Conservation (phyloP, 1,140 invertebrate species). For the Papilio dardanus region DNA sequence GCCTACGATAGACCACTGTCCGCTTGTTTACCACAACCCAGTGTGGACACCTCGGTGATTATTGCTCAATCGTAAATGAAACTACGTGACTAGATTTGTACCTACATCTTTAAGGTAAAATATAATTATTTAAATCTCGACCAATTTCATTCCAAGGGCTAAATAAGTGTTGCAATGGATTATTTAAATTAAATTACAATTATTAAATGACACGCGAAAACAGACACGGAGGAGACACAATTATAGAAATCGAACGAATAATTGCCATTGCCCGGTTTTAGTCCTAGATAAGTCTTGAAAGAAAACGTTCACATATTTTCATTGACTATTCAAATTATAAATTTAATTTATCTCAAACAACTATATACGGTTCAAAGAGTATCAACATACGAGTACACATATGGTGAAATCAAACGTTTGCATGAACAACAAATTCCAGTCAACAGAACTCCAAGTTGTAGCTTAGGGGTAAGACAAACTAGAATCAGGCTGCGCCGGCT, state of each 20-base stretch:
- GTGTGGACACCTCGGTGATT: conserved; percentile 56
- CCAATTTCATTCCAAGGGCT: too few species aligned
- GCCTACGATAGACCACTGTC: conserved; percentile 62
- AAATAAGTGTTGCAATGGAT: too few species aligned
- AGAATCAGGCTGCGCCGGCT: conserved; percentile 49
- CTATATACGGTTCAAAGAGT: background rate
- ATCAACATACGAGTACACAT: background rate
- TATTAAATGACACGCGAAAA: too few species aligned
- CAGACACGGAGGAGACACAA: background rate
- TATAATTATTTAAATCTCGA: too few species aligned
- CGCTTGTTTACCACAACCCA: conserved; percentile 56
- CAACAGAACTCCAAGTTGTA: conserved; percentile 44
- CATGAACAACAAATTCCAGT: conserved; percentile 20
- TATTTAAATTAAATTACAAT: too few species aligned
- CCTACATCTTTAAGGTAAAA: conserved; percentile 50
- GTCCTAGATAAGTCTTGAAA: too few species aligned
- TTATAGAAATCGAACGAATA: too few species aligned
- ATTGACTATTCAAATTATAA: background rate
- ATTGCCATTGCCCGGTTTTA: too few species aligned
- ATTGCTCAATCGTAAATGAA: conserved; percentile 66
- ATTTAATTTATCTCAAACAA: background rate
- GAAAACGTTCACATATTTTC: too few species aligned
- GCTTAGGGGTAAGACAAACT: conserved; percentile 51
- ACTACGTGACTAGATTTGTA: conserved; percentile 54
- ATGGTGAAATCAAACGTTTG: conserved; percentile 17